These are phyloP conservation scores for Unio pictorum DNA, from an alignment of 2,888 invertebrate genomes.

Conservation along the genomic window DNA sequence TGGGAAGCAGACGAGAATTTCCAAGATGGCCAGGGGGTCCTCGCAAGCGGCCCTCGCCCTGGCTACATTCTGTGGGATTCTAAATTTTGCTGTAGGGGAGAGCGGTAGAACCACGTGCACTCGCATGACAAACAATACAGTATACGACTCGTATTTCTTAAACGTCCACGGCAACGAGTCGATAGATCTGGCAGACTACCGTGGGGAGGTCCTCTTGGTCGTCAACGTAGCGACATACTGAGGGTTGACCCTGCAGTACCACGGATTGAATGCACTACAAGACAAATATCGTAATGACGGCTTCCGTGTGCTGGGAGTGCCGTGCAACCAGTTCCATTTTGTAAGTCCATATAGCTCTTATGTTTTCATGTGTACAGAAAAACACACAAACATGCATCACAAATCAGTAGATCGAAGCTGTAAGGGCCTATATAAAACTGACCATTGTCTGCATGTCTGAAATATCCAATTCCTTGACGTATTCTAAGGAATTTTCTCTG, in stretches of 20 bases:
- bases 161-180: slow-evolving; percentile 31
- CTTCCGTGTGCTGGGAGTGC: slow-evolving; percentile 72
- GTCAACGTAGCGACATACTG: slow-evolving; percentile 74
- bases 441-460: too few species aligned
- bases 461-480: too few species aligned
- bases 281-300: slow-evolving; percentile 59
- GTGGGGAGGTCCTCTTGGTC: slow-evolving; percentile 65
- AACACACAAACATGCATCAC: too few species aligned
- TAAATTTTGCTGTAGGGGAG: too few species aligned
- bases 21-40: too few species aligned
- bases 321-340: slow-evolving; percentile 73
- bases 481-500: too few species aligned
- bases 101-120: neutral
- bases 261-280: slow-evolving; percentile 73
- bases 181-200: slow-evolving; percentile 31
- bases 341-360: slow-evolving; percentile 37
- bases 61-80: too few species aligned
- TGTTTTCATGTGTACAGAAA: too few species aligned
- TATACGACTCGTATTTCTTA: slow-evolving; percentile 33
- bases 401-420: too few species aligned
- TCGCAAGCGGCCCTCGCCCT: too few species aligned
- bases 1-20: too few species aligned
- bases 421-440: too few species aligned
- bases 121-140: slow-evolving; percentile 16
- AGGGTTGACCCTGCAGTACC: slow-evolving; percentile 73